Evolutionary conservation across 2,113 vertebrate species (phyloP).

Genomic region (Daphoenositta chrysoptera): DNA sequence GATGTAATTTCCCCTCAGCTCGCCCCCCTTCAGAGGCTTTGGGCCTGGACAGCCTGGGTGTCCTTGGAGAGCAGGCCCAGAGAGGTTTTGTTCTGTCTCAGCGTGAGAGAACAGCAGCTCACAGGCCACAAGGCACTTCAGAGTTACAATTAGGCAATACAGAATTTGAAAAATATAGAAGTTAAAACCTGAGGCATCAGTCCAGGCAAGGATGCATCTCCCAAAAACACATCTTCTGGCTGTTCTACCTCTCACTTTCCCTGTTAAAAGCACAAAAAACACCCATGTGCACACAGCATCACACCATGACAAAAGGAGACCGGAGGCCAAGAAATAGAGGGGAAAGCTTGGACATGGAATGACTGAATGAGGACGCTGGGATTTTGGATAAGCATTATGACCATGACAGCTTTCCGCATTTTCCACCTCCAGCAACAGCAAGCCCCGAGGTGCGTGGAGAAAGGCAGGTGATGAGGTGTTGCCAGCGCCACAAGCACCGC

Average conservation of each 20-base stretch:
- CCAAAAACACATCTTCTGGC: neutral
- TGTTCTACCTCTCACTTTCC: neutral
- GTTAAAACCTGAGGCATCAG: no score
- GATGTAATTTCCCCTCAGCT: no score
- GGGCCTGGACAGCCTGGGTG: no score
- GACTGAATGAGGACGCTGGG: neutral
- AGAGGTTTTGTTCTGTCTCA: no score
- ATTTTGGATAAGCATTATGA: neutral
- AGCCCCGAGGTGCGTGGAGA: neutral
- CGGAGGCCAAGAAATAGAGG: neutral
- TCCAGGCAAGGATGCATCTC: neutral
- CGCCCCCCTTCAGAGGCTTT: no score
- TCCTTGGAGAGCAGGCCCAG: no score
- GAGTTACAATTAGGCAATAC: no score
- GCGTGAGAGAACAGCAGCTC: no score
- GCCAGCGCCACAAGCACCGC: rapidly evolving
- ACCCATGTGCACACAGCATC: rapidly evolving
- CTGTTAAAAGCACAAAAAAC: neutral
- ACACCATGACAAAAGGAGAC: neutral
- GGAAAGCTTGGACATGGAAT: neutral
- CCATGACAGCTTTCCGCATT: neutral
- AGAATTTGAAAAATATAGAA: no score
- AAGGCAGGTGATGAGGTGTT: neutral
- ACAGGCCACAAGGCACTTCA: no score
- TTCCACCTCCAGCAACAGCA: neutral